Base-by-base conservation (phyloP, 2,888 invertebrate species). In the Lagria hirta region DNA sequence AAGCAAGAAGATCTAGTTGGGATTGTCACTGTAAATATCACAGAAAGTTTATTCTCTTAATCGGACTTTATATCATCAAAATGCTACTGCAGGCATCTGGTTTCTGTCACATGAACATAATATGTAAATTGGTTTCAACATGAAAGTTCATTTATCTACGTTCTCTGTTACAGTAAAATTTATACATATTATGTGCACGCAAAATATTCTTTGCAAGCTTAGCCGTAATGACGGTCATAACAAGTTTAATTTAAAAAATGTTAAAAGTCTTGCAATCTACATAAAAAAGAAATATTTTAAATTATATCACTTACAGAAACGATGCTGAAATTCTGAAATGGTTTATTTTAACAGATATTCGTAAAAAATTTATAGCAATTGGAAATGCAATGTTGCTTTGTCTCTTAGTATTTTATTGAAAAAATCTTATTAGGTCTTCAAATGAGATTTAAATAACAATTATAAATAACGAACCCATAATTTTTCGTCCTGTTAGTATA, bases 281-380 rank as follows among this genome's bases (percentile, higher is more conserved):
- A 61, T 61, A 59, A 60, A 61, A 61, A 59, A 50, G 54, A 49
- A 52, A 60, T 61, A 61, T 58, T 55, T 61, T 61, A 60, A 61
- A 61, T 61, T 60, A 58, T 57, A 59, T 55, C 57, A 56, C 53
- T 52, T 53, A 46, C 55, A 56, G 49, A 38, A 26, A 29, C 43
- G 33, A 32, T n/a, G n/a, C n/a, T n/a, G n/a, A n/a, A n/a, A n/a
- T n/a, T n/a, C n/a, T n/a, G n/a, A n/a, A n/a, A n/a, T n/a, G n/a
- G n/a, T n/a, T n/a, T n/a, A n/a, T n/a, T n/a, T n/a, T n/a, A n/a
- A n/a, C n/a, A n/a, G n/a, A n/a, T n/a, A n/a, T n/a, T n/a, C n/a
- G n/a, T n/a, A n/a, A n/a, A n/a, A n/a, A n/a, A n/a, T n/a, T n/a
- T n/a, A n/a, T n/a, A n/a, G n/a, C n/a, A n/a, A n/a, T n/a, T n/a